These are phyloP conservation scores for Leucophora obtusa DNA, from an alignment of 2,888 invertebrate species.

Conservation along the genomic window DNA sequence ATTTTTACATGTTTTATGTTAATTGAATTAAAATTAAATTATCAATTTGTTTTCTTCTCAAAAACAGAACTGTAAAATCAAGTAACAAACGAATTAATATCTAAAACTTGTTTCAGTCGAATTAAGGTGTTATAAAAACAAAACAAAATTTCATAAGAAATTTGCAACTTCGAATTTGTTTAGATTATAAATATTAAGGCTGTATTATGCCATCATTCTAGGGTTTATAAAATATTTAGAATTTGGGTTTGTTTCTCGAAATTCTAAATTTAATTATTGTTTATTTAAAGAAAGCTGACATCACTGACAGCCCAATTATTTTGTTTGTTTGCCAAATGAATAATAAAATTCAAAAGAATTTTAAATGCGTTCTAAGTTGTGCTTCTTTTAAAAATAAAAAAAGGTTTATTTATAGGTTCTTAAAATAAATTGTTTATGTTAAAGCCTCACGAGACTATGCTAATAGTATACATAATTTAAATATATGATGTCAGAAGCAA, in stretches of 20 bases:
- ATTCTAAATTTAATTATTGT: neutral
- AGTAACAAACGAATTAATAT: neutral
- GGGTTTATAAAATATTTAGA: neutral
- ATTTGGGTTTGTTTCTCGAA: neutral
- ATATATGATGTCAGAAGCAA: neutral
- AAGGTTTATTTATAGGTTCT: neutral
- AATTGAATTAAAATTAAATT: neutral
- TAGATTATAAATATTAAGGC: neutral
- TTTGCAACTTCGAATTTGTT: neutral
- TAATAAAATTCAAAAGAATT: neutral
- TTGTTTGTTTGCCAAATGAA: neutral
- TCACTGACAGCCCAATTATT: neutral
- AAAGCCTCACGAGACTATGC: neutral
- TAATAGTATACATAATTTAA: neutral
- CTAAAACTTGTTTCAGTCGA: neutral
- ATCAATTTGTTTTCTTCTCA: neutral
- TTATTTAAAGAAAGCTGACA: neutral
- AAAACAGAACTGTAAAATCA: too few species aligned
- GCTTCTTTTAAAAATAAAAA: neutral
- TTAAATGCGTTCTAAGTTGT: neutral
- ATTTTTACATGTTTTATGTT: slow-evolving; percentile 5
- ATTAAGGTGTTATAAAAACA: neutral
- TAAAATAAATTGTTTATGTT: neutral
- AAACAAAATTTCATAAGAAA: neutral
- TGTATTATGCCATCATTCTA: neutral